A percentile compares a stretch with the other conserved stretches of the same genome.
Conservation (phyloP, 2,888 invertebrate genomes). For the Limenitis camilla region DNA sequence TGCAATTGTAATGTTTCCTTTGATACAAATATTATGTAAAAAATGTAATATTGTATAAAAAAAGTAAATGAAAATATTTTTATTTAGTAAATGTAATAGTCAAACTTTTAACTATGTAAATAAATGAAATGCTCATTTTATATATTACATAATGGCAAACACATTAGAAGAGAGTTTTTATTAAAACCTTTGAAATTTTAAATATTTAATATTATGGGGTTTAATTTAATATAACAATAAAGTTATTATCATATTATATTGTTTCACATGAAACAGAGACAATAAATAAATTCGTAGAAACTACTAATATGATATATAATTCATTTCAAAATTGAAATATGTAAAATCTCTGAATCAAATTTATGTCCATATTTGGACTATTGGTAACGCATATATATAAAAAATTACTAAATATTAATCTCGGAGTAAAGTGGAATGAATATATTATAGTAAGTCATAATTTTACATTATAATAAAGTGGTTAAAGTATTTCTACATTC, state of each 20-base stretch:
- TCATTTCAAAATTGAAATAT: not conserved
- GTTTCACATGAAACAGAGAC: slow-evolving; percentile 30
- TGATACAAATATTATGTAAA: slow-evolving; percentile 26
- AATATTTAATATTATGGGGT: too few species aligned
- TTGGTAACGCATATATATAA: too few species aligned
- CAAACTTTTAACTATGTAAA: slow-evolving; percentile 15
- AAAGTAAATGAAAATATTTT: slow-evolving; percentile 18
- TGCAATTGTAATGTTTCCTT: slow-evolving; percentile 30
- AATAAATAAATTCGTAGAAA: slow-evolving; percentile 29
- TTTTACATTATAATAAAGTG: too few species aligned
- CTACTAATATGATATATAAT: not conserved
- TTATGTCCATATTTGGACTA: not conserved
- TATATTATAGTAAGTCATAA: too few species aligned
- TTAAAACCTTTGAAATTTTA: too few species aligned
- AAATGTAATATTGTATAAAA: slow-evolving; percentile 16
- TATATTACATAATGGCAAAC: not conserved
- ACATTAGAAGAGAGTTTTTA: not conserved
- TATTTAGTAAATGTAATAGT: slow-evolving; percentile 18
- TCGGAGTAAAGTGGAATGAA: too few species aligned
- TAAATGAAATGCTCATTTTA: slow-evolving; percentile 17
- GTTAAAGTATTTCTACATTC: too few species aligned
- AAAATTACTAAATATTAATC: too few species aligned
- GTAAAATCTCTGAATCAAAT: not conserved
- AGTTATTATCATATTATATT: slow-evolving; percentile 2
- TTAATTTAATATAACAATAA: not conserved